A percentile compares a stretch with the other conserved stretches of the same genome.
phyloP scores from a whole-genome alignment of 2,113 vertebrate species.

The Mola mola region DNA sequence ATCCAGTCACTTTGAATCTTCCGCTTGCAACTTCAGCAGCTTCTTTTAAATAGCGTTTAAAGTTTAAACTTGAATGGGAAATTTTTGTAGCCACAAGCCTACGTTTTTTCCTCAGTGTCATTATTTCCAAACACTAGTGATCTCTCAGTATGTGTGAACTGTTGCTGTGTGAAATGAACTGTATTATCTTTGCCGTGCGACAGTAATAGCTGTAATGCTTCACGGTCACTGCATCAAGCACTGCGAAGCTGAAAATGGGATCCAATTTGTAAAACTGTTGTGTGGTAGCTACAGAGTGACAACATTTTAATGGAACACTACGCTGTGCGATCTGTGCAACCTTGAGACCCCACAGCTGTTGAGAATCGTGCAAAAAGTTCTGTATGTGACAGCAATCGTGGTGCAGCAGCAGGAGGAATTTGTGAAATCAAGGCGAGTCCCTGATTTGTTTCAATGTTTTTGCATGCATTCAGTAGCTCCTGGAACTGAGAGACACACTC shows the following conservation, averaged over 20 bases:
- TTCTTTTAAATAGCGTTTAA: too few relatives aligned
- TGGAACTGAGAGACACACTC: too few relatives aligned
- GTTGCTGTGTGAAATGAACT: background rate
- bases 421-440: too few relatives aligned
- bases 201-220: conserved; percentile 1
- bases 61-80: background rate
- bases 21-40: too few relatives aligned
- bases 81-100: background rate
- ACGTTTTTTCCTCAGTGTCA: background rate
- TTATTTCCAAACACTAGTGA: background rate
- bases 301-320: conserved; percentile 14
- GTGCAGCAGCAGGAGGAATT: too few relatives aligned
- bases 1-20: too few relatives aligned
- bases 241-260: conserved; percentile 4
- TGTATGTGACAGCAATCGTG: too few relatives aligned
- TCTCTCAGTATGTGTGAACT: conserved; percentile 4
- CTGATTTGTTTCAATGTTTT: too few relatives aligned
- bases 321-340: too few relatives aligned
- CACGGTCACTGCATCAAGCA: background rate
- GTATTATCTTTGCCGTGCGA: background rate
- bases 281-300: conserved; percentile 4
- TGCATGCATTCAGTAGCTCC: too few relatives aligned
- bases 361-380: too few relatives aligned
- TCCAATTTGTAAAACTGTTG: conserved; percentile 1
- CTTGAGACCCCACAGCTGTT: too few relatives aligned